Evolutionary conservation across 2,888 invertebrate genomes (phyloP).

Genomic region (Marronus borbonicus): DNA sequence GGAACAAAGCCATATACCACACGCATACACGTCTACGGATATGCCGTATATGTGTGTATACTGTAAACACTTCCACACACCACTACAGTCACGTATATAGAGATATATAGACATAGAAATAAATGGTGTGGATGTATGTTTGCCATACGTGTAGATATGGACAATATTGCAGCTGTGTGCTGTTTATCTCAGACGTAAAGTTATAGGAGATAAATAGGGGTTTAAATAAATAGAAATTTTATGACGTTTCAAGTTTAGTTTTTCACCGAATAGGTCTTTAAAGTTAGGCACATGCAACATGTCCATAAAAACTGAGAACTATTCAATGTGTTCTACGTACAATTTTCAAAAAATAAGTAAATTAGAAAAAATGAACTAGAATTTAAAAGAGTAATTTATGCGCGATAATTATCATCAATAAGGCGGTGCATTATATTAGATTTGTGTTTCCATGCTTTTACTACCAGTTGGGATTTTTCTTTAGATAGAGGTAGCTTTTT

Average conservation of each 20-base stretch:
- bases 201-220: slow-evolving; percentile 1
- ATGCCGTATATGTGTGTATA: neutral
- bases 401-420: too few relatives aligned
- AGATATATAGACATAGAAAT: neutral
- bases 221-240: slow-evolving; percentile 12
- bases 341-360: too few relatives aligned
- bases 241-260: neutral
- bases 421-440: too few relatives aligned
- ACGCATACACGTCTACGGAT: slow-evolving; percentile 30
- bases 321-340: too few relatives aligned
- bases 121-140: neutral
- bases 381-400: too few relatives aligned
- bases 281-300: too few relatives aligned
- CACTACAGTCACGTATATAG: neutral
- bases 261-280: too few relatives aligned
- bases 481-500: too few relatives aligned
- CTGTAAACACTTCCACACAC: slow-evolving; percentile 8
- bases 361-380: too few relatives aligned
- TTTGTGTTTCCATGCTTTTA: too few relatives aligned
- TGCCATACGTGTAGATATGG: neutral
- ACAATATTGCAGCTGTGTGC: neutral
- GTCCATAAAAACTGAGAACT: too few relatives aligned
- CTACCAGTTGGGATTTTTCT: too few relatives aligned
- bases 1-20: slow-evolving; percentile 54
- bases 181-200: slow-evolving; percentile 1